A percentile compares a stretch with the other conserved stretches of the same genome.
Conservation (phyloP, 2,888 invertebrate genomes). For the Bibio marci region DNA sequence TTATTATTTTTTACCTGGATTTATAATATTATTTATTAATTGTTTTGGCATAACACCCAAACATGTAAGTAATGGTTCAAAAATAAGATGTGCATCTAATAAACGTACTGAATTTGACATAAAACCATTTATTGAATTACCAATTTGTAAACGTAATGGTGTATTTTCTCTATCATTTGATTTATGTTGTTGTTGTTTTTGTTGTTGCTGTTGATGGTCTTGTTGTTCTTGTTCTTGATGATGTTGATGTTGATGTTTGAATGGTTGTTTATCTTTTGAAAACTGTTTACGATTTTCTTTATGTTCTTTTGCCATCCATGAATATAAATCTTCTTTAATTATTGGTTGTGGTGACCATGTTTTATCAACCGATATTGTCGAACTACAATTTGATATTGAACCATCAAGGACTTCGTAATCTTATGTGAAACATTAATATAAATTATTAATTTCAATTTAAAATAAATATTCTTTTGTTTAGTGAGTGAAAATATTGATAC, state of each 20-base stretch:
- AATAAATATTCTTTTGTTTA: too few relatives aligned
- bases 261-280: not conserved
- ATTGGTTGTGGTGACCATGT: conserved; percentile 24
- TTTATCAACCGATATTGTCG: conserved; percentile 27
- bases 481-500: not conserved
- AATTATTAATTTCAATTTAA: not conserved
- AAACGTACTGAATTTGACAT: conserved; percentile 70
- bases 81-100: conserved; percentile 84
- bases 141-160: conserved; percentile 30
- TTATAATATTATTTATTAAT: conserved; percentile 34
- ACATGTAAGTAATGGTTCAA: conserved; percentile 77
- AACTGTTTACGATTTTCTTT: not conserved
- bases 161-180: conserved; percentile 11
- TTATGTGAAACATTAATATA: conserved; percentile 9
- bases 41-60: conserved; percentile 84
- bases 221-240: conserved; percentile 2
- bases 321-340: conserved; percentile 76
- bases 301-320: conserved; percentile 93
- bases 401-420: conserved; percentile 34
- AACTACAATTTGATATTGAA: conserved; percentile 46
- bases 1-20: conserved; percentile 15
- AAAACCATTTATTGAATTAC: conserved; percentile 37
- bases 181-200: conserved; percentile 4
- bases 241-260: conserved; percentile 12
- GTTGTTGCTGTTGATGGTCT: not conserved